These are phyloP conservation scores for Typhlomys cinereus DNA, from an alignment of 2,113 vertebrate genomes.

Conservation along the genomic window DNA sequence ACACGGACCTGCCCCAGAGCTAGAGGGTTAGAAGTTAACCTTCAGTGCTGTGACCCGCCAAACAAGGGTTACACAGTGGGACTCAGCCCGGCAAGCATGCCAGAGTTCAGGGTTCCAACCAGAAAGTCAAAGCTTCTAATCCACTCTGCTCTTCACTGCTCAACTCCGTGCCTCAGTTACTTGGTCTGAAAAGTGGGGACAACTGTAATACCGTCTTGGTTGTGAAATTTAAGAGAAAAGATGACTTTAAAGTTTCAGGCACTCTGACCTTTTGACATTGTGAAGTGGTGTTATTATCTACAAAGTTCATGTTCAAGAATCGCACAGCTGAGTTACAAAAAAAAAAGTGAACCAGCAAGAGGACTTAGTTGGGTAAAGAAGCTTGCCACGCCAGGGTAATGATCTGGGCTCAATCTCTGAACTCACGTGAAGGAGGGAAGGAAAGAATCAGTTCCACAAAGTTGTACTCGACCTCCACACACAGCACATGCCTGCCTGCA, in stretches of 20 bases:
- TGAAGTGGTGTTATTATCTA: no score
- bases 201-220: not conserved
- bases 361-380: no score
- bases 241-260: not conserved
- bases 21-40: not conserved
- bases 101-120: not conserved
- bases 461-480: no score
- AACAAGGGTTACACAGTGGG: not conserved
- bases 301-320: not conserved
- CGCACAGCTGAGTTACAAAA: not conserved
- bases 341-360: no score
- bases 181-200: not conserved
- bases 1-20: not conserved
- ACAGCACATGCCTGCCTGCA: no score
- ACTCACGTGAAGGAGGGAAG: no score
- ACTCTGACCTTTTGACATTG: not conserved
- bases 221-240: not conserved
- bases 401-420: no score
- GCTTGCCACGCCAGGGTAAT: no score
- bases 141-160: not conserved
- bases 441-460: no score
- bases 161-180: not conserved
- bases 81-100: not conserved
- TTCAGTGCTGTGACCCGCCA: not conserved
- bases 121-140: not conserved